Base-by-base conservation (phyloP, 2,797 vertebrate genomes). In the Darevskia mixta region DNA sequence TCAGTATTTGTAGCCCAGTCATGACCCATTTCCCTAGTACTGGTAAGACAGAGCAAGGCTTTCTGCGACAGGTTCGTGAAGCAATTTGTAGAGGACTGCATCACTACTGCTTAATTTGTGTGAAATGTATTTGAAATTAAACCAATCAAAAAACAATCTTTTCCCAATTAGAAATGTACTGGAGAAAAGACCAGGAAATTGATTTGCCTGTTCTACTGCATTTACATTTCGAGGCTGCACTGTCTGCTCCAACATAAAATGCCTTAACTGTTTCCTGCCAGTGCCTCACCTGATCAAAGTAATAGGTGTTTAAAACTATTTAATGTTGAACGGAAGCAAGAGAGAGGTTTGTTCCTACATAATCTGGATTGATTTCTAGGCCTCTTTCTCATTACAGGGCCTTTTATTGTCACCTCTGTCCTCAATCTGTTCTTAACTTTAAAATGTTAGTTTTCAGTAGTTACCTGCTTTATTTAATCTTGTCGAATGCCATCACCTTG, bases 91-190 rank as follows among this genome's bases (percentile, higher is more conserved):
- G 11, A 73, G 66, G 55, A 85, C 84, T 45, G n/a, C 66, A 61
- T 73, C 38, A 49, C 45, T 88, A n/a, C 64, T 80, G 78, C n/a
- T 85, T 85, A 85, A 73, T 84, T 80, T 32, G 38, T 85, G 67
- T 85, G 67, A 85, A 79, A 67, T 55, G 11, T 75, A n/a, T 85
- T 67, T 86, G 45, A 85, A 85, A 85, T 85, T 89, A 89, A 67
- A 85, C 10, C 41, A 75, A 81, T 85, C 32, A 88, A 75, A 79
- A 80, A n/a, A 43, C 66, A 75, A 73, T 86, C 71, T 76, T 71
- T 27, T 41, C 64, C 23, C 45, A 58, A 38, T 80, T 85, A 81
- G 10, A 86, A 77, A 49, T n/a, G 20, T 79, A 43, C 49, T 69
- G 43, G 66, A 27, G 45, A 75, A 84, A 58, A 11, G 58, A 87